A percentile compares a stretch with the other conserved stretches of the same genome.
Evolutionary conservation across 2,797 vertebrate species (phyloP).

Genomic region (Hippocampus kuda): DNA sequence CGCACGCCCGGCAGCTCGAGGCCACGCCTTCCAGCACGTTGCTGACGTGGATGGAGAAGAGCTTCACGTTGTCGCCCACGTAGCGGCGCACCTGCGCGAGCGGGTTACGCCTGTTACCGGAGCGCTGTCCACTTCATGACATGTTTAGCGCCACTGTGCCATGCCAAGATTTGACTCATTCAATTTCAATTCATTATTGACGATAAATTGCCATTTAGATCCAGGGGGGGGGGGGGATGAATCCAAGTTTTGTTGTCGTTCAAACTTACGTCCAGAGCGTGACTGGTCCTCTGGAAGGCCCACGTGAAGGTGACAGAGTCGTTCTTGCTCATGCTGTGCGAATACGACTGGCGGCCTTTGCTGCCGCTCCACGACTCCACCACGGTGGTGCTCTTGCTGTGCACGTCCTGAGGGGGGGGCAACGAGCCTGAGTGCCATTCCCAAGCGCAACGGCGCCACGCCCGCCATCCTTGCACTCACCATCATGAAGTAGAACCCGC

Average conservation of each 20-base stretch:
- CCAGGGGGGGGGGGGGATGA: no score
- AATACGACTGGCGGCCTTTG: slow-evolving; percentile 83
- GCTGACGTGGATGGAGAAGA: slow-evolving; percentile 85
- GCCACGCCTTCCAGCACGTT: slow-evolving; percentile 85
- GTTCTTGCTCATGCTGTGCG: slow-evolving; percentile 83
- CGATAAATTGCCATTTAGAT: no score
- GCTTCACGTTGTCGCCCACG: slow-evolving; percentile 82
- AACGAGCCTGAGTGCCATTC: neutral
- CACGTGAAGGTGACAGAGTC: slow-evolving; percentile 86
- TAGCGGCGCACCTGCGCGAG: slow-evolving; percentile 71
- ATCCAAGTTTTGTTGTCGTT: neutral
- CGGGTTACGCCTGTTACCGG: neutral
- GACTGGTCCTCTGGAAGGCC: slow-evolving; percentile 93
- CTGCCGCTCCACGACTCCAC: slow-evolving; percentile 94
- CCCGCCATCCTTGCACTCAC: slow-evolving; percentile 54
- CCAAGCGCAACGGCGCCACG: neutral
- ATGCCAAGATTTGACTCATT: no score
- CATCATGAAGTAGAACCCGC: slow-evolving; percentile 96
- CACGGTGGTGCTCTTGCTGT: slow-evolving; percentile 88
- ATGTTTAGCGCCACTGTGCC: no score
- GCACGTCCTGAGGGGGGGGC: slow-evolving; percentile 75
- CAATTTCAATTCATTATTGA: no score
- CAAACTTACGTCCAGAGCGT: slow-evolving; percentile 79
- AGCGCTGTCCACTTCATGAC: no score
- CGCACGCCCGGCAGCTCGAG: slow-evolving; percentile 82